Evolutionary conservation across 2,888 invertebrate genomes (phyloP).

Genomic region (Caenorhabditis sp.): DNA sequence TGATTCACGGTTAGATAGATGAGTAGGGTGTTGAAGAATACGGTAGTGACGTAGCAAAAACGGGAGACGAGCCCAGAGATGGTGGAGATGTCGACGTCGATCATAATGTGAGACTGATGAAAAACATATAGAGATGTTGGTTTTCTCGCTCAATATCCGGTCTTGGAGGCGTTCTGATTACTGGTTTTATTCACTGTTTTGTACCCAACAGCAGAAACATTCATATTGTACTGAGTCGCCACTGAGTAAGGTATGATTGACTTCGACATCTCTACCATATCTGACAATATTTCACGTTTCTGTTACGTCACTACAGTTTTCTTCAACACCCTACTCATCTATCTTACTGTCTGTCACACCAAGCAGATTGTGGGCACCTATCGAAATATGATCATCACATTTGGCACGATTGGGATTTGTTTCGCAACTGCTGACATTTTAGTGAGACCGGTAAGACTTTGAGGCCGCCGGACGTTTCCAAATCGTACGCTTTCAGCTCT

Average conservation of each 20-base stretch:
- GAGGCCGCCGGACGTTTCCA: no score
- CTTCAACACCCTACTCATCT: constrained; percentile 23
- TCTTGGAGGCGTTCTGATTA: no score
- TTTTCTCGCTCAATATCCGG: no score
- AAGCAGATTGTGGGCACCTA: constrained; percentile 9
- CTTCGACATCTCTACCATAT: not conserved
- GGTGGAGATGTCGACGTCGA: not conserved
- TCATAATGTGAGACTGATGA: no score
- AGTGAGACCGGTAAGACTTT: constrained; percentile 15
- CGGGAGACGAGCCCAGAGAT: not conserved
- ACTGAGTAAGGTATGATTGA: not conserved
- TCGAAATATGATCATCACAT: constrained; percentile 24
- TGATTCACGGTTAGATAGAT: constrained; percentile 17
- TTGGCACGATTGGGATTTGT: not conserved
- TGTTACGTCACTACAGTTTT: constrained; percentile 10
- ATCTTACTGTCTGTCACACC: constrained; percentile 10
- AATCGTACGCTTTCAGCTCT: constrained; percentile 26
- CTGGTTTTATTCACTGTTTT: no score
- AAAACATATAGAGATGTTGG: no score
- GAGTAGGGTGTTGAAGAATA: not conserved
- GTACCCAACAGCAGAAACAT: no score
- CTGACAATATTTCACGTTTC: not conserved
- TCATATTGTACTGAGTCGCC: no score
- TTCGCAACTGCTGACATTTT: constrained; percentile 29
- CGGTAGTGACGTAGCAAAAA: not conserved